phyloP scores from a whole-genome alignment of 2,888 invertebrate genomes.

The Pseudoips prasinana region DNA sequence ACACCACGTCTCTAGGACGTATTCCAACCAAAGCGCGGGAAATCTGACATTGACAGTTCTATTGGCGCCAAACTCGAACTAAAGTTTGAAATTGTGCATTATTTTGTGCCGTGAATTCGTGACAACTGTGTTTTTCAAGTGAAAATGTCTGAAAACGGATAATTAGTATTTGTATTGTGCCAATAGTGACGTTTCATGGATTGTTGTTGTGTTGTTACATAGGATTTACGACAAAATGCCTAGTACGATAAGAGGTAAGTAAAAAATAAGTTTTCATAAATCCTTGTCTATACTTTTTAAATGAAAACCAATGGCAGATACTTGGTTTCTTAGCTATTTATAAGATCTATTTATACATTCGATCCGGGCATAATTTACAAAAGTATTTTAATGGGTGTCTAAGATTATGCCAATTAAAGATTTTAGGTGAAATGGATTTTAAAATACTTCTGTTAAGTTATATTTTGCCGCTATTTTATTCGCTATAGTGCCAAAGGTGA shows the following conservation, averaged over 20 bases:
- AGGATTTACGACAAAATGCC: conserved; percentile 75
- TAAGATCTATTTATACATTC: conserved; percentile 14
- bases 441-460: conserved; percentile 2
- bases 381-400: conserved; percentile 17
- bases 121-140: conserved; percentile 34
- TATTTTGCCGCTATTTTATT: conserved; percentile 7
- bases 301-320: conserved; percentile 1
- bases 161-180: conserved; percentile 40
- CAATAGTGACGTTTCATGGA: conserved; percentile 41
- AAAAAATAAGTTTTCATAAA: conserved; percentile 9
- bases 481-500: conserved; percentile 40
- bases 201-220: conserved; percentile 39
- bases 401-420: conserved; percentile 5
- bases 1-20: conserved; percentile 71
- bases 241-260: conserved; percentile 78
- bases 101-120: conserved; percentile 29
- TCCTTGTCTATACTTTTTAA: neutral
- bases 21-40: conserved; percentile 52
- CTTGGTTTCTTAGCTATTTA: conserved; percentile 6
- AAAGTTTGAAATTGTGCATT: conserved; percentile 19
- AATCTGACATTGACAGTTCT: conserved; percentile 62
- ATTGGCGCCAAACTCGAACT: conserved; percentile 41
- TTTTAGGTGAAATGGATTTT: conserved; percentile 5
- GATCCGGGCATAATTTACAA: conserved; percentile 1
- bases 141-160: conserved; percentile 60